Conservation (phyloP, 2,888 invertebrate genomes). For the Actias luna region DNA sequence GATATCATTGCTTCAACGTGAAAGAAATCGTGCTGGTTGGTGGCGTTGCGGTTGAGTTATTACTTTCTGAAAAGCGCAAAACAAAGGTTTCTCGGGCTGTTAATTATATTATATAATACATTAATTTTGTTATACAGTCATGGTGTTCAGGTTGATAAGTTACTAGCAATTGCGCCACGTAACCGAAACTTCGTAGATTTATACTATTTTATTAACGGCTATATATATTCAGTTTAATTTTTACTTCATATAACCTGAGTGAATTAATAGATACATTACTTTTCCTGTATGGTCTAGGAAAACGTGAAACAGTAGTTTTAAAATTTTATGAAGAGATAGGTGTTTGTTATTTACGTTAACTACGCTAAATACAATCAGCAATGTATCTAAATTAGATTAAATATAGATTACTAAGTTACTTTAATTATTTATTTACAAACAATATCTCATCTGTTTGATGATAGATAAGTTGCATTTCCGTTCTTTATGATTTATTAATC, state of each 20-base stretch:
- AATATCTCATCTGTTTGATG: no score
- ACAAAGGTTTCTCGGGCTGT: no score
- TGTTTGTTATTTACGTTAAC: background rate
- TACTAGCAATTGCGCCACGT: background rate
- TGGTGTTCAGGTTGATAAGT: background rate
- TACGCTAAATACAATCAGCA: background rate
- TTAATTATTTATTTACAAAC: no score
- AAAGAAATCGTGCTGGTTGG: no score
- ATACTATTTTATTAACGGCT: slow-evolving; percentile 8
- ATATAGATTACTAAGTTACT: no score
- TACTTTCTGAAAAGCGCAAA: no score
- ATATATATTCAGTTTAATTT: slow-evolving; percentile 10
- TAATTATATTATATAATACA: no score
- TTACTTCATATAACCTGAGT: background rate
- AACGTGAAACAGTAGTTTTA: background rate
- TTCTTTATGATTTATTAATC: no score
- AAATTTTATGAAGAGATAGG: background rate
- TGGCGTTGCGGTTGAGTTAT: no score
- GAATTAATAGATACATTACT: background rate
- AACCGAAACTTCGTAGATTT: slow-evolving; percentile 8
- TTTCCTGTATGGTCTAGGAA: background rate
- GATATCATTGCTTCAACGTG: no score
- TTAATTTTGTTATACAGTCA: no score
- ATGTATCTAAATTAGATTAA: background rate
- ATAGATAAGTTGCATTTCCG: no score